A percentile compares a stretch with the other conserved stretches of the same genome.
Evolutionary conservation across 2,888 invertebrate genomes (phyloP).

Genomic region (Harpagoxenus sublaevis): DNA sequence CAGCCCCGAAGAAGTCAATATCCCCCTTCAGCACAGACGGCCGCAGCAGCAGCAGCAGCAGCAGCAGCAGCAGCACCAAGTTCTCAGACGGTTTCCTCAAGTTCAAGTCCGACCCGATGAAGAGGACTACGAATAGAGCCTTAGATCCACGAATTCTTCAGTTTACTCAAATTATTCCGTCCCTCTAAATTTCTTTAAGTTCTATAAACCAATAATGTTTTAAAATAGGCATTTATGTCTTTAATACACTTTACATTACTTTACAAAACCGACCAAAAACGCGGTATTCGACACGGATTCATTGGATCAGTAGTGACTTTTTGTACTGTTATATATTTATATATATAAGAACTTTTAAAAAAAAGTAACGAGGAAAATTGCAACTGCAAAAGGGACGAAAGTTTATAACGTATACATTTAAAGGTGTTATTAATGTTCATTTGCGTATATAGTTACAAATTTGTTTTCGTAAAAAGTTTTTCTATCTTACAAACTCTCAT

Average conservation of each 20-base stretch:
- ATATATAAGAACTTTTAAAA: neutral
- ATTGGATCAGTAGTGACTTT: neutral
- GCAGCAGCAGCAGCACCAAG: slow-evolving; percentile 83
- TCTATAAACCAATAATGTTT: neutral
- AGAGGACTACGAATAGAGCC: slow-evolving; percentile 83
- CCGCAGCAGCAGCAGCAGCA: slow-evolving; percentile 86
- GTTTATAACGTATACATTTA: slow-evolving; percentile 3
- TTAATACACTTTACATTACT: neutral
- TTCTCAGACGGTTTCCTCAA: slow-evolving; percentile 83
- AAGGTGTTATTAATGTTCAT: slow-evolving; percentile 1
- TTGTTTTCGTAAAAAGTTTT: neutral
- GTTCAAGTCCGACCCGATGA: slow-evolving; percentile 84
- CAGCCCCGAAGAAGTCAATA: slow-evolving; percentile 95
- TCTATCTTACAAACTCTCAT: neutral
- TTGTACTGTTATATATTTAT: slow-evolving; percentile 4
- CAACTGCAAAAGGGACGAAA: neutral
- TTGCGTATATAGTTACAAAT: slow-evolving; percentile 5
- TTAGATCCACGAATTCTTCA: slow-evolving; percentile 22
- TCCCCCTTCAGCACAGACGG: slow-evolving; percentile 93
- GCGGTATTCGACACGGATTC: neutral
- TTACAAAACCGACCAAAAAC: neutral
- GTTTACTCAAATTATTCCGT: slow-evolving; percentile 13
- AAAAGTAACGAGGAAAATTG: neutral
- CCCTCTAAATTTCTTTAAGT: neutral
- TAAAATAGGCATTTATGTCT: neutral